Base-by-base conservation (phyloP, 2,888 invertebrate species). In the Philereme vetulata region DNA sequence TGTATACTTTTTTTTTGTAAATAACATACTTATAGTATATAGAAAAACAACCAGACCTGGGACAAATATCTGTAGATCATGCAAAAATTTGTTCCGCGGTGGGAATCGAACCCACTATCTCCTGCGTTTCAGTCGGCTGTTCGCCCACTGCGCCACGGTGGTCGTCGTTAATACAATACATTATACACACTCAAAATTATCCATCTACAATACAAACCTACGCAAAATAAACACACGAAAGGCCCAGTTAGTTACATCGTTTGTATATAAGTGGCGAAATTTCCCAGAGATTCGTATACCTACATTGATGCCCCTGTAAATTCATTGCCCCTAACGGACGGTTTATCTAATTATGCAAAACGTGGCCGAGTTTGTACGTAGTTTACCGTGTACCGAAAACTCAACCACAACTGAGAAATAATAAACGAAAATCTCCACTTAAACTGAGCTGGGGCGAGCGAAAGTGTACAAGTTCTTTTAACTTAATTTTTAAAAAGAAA, bases 301-400 rank as follows among this genome's bases (percentile, higher is more conserved):
- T n/a, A 77, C 69, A 75, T 77, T 74, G 72, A 75, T 68, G 71
- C 67, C 54, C 65, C 62, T 51, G 51, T 56, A 70, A 77, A 79
- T 78, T 80, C 73, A 77, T 70, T 71, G 74, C 70, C 71, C 72
- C 69, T 76, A 54, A 76, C 72, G 78, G 80, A 66, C 76, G 76
- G 72, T 81, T 85, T 82, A 85, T 82, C 80, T 81, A 84, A 88
- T 86, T 87, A 88, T 86, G 82, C 80, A 85, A 86, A 87, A 82
- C 74, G 81, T 76, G 76, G 70, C 67, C 56, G 73, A 83, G 81
- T 85, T 86, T 78, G 78, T 77, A 74, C 77, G 73, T 80, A 85
- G 80, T 84, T 84, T 76, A 74, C 73, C 69, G 71, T 76, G 71
- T 71, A 71, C 74, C 63, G 50, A 65, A 67, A 76, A 74, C 70